Conservation (phyloP, 2,888 invertebrate genomes). For the Stenolophus ochropezus region DNA sequence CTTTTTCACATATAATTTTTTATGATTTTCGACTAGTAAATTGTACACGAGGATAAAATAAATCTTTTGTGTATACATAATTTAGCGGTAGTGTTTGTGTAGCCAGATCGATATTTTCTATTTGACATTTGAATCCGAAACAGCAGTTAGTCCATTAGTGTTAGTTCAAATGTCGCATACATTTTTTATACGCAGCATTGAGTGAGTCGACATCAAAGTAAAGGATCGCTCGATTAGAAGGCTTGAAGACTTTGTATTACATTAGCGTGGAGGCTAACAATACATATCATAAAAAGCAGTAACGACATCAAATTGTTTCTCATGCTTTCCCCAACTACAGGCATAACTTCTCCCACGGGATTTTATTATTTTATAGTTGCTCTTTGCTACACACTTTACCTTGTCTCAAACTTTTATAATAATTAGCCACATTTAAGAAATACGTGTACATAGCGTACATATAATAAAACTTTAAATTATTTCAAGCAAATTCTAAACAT, state of each 20-base stretch:
- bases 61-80: conserved; percentile 3
- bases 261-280: neutral
- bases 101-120: neutral
- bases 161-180: conserved; percentile 9
- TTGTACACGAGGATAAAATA: neutral
- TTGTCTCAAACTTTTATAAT: neutral
- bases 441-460: no score
- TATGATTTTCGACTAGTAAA: neutral
- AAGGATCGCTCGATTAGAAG: conserved; percentile 14
- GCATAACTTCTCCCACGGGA: neutral
- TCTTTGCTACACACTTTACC: neutral
- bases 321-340: neutral
- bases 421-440: neutral
- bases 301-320: neutral
- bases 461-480: no score
- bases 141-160: conserved; percentile 20
- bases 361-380: conserved; percentile 8
- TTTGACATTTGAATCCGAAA: conserved; percentile 2
- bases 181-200: conserved; percentile 3
- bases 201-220: conserved; percentile 9
- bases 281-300: neutral
- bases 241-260: neutral
- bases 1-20: conserved; percentile 11
- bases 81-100: neutral
- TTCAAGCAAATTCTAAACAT: no score